Evolutionary conservation across 2,797 vertebrate genomes (phyloP), one percentile per base, ranked within the genome.

Genomic region (Rhabdophis nuchalis): DNA sequence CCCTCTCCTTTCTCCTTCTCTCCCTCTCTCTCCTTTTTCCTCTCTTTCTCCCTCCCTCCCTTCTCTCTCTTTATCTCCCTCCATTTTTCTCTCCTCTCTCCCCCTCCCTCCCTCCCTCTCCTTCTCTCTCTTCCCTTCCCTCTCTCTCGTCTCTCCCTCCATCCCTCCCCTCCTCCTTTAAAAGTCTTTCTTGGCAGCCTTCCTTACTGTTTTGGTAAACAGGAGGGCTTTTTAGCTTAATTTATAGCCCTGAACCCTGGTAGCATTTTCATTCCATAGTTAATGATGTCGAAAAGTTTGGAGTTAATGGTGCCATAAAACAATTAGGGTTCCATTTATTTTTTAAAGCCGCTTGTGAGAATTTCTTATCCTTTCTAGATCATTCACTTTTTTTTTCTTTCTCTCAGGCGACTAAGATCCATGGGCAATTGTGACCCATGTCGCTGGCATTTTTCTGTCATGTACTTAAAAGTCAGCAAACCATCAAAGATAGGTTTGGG

Each of bases 211-310:
- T 93, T 89, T 88, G 93, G 89, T 93, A 96, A 95, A 93, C 90
- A 91, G 46, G 89, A 93, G 85, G 36, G 90, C 93, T 96, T 96
- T 91, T 94, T 86, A 54, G 54, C 95, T 95, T 95, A 94, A 96
- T 93, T 96, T 95, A 96, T 87, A 92, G 93, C 61, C 53, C 53
- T 92, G 93, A 93, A 96, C 7, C 3, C 82, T 89, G 90, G 86
- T 92, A 90, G 94, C 87, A 93, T 95, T 96, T 95, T 92, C 92
- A 93, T 91, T 94, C 91, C 89, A 60, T 36, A 95, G 89, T 0
- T 29, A 57, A 95, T 91, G 88, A 94, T 88, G 93, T 56, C 86
- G 57, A 93, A 92, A 96, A 94, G 85, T 68, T 96, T 92, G 77
- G 94, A 95, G 68, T 94, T 93, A 95, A 94, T 27, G 90, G 91